These are phyloP conservation scores for Pitta sordida DNA, from an alignment of 2,113 vertebrate genomes.

Conservation along the genomic window DNA sequence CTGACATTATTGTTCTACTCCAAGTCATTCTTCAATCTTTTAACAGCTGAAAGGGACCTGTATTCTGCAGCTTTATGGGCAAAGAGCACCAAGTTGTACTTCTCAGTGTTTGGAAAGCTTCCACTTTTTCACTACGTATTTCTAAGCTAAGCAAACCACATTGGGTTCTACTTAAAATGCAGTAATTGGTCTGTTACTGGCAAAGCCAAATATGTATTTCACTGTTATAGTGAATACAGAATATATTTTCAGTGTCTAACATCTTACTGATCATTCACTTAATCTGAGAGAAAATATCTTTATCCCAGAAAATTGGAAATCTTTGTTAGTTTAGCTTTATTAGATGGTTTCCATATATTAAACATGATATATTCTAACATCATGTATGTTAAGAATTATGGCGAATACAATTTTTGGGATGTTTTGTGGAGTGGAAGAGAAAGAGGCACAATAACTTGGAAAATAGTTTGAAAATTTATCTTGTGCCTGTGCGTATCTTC, in stretches of 20 bases:
- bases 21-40: conserved; percentile 52
- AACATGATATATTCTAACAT: background rate
- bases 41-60: conserved; percentile 55
- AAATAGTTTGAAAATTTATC: background rate
- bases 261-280: background rate
- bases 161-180: background rate
- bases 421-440: background rate
- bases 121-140: background rate
- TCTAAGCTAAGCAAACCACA: background rate
- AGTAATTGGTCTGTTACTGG: background rate
- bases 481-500: background rate
- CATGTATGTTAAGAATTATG: background rate
- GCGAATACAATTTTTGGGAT: background rate
- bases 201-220: background rate
- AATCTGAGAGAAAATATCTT: background rate
- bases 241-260: background rate
- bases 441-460: background rate
- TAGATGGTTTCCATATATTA: background rate
- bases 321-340: background rate
- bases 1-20: conserved; percentile 42
- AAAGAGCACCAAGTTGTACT: conserved; percentile 40
- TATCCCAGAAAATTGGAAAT: background rate
- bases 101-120: conserved; percentile 43
- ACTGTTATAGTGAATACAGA: background rate
- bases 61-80: conserved; percentile 56